Base-by-base conservation (phyloP, 2,888 invertebrate species). In the Troglohyphantes excavatus region DNA sequence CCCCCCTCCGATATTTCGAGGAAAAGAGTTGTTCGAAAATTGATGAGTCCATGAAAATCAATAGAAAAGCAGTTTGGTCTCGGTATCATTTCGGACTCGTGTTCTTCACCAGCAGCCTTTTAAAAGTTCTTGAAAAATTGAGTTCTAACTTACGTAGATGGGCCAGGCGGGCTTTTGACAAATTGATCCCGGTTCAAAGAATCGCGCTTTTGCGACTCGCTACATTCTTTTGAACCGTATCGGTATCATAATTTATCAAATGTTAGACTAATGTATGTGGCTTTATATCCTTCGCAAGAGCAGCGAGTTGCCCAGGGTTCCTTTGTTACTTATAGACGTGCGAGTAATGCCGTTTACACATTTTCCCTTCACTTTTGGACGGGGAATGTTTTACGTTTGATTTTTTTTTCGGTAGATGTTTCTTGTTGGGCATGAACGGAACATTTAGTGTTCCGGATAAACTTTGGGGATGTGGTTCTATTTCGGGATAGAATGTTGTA, bases 111-210 rank as follows among this genome's bases (percentile, higher is more conserved):
- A 72, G 70, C 59, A 61, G 33, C 61, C 61, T 59, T 85, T 85
- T 85, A 76, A 68, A 76, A 85, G 76, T 67, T 65, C 68, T 68
- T 85, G 85, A 85, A 85, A 85, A 85, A 85, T 85, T 85, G 76
- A 85, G 76, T 76, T 76, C 76, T 85, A 85, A 85, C 76, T 85
- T 85, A 85, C 68, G 59, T 76, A 76, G 76, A 76, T 85, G 75
- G 72, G 76, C 43, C 76, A 61, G 68, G 33, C 59, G 33, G 39
- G 17, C 68, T 53, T 76, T 85, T 85, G 85, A 85, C 85, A 85
- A 85, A 85, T 85, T 68, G 85, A 76, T 76, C 76, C 67, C 13
- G 85, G 85, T 85, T 68, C 85, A 68, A 63, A 61, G 76, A 76
- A 68, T 85, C 59, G 68, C 63, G 33, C 26, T 23, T n/a, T 53